phyloP scores from a whole-genome alignment of 2,113 vertebrate species.

The Puma concolor region DNA sequence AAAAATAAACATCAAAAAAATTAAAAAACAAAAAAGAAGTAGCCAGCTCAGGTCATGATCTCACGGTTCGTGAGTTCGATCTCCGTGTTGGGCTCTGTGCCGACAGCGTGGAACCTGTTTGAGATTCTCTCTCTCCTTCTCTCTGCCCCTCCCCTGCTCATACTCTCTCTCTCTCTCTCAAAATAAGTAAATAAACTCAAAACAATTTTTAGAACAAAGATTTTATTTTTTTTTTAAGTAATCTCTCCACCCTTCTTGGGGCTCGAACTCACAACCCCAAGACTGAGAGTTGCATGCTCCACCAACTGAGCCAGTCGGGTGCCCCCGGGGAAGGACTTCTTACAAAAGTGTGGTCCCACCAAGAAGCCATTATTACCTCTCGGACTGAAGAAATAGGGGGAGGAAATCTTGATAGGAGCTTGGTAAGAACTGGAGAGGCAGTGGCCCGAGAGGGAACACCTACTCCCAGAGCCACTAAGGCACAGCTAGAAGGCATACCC shows the following conservation, averaged over 20 bases:
- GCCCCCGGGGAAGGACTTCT: neutral
- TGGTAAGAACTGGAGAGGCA: neutral
- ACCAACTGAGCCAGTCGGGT: neutral
- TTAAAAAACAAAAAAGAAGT: too few species aligned
- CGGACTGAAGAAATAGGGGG: neutral
- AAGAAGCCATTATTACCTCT: neutral
- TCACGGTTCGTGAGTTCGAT: too few species aligned
- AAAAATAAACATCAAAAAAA: too few species aligned
- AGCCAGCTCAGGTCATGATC: too few species aligned
- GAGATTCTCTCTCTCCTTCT: too few species aligned
- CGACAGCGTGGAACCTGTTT: too few species aligned
- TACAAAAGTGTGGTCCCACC: neutral
- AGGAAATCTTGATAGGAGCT: neutral
- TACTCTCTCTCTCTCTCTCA: too few species aligned
- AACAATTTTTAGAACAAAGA: too few species aligned
- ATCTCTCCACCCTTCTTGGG: neutral
- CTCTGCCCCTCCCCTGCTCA: too few species aligned
- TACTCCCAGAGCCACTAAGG: neutral
- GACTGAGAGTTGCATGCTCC: neutral
- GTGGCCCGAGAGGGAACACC: too few species aligned
- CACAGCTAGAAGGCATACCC: neutral
- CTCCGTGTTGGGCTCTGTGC: too few species aligned
- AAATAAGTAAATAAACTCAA: too few species aligned
- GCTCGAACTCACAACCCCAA: neutral
- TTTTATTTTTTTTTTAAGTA: neutral